Conservation (phyloP, 2,888 invertebrate genomes). For the Caenorhabditis japonica region DNA sequence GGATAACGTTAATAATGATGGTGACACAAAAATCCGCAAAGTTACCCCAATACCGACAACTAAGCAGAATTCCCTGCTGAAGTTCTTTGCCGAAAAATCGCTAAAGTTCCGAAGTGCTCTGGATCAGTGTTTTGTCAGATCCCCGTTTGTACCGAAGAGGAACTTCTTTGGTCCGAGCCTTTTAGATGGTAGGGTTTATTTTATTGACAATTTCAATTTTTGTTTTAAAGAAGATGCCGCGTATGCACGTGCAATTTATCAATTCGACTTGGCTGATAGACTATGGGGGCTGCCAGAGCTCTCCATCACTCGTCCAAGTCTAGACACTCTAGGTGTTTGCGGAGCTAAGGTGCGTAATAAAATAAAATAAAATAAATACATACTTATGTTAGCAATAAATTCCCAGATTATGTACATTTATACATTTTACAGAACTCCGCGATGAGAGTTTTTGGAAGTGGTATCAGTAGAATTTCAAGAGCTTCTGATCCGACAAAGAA, state of each 20-base stretch:
- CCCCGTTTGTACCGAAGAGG: constrained; percentile 57
- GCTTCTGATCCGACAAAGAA: constrained; percentile 63
- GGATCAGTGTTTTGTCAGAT: constrained; percentile 60
- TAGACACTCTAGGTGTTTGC: constrained; percentile 67
- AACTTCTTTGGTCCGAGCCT: constrained; percentile 55
- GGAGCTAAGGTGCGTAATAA: constrained; percentile 44
- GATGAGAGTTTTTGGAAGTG: constrained; percentile 69
- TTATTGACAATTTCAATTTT: background rate
- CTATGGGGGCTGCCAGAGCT: constrained; percentile 71
- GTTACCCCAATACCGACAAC: constrained; percentile 27
- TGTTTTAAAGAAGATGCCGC: constrained; percentile 66
- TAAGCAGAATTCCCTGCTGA: constrained; percentile 30
- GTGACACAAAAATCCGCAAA: constrained; percentile 18
- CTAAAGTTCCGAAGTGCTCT: constrained; percentile 51
- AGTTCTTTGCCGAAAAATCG: constrained; percentile 46
- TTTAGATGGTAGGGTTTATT: constrained; percentile 57
- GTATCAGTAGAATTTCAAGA: constrained; percentile 65
- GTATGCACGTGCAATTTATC: constrained; percentile 68
- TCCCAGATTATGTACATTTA: background rate
- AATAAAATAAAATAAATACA: too few relatives aligned
- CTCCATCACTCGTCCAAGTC: constrained; percentile 53
- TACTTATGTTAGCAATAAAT: too few relatives aligned
- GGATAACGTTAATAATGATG: constrained; percentile 24
- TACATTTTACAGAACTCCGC: constrained; percentile 46
- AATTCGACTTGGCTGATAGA: constrained; percentile 69